Evolutionary conservation across 2,797 vertebrate species (phyloP).

Genomic region (Chaenodraco wilsoni): DNA sequence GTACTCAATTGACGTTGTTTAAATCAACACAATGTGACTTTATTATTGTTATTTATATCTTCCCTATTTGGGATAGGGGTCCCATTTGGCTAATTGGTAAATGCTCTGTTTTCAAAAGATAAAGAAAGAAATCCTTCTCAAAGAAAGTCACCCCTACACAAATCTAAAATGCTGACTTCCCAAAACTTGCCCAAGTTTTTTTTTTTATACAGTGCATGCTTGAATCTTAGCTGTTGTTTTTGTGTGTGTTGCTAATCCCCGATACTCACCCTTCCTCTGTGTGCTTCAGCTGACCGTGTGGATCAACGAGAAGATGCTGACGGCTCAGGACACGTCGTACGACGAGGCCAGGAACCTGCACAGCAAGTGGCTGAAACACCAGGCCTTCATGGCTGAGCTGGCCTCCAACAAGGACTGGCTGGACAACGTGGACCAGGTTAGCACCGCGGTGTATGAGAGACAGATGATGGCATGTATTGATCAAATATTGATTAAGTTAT

Average conservation of each 20-base stretch:
- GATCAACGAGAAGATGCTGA: slow-evolving; percentile 99
- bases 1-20: slow-evolving; percentile 23
- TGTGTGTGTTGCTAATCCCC: slow-evolving; percentile 15
- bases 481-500: no score
- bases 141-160: slow-evolving; percentile 39
- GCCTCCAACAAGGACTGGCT: slow-evolving; percentile 92
- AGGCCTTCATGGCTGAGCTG: slow-evolving; percentile 95
- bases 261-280: not conserved
- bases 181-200: slow-evolving; percentile 41
- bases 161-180: slow-evolving; percentile 42
- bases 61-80: slow-evolving; percentile 28
- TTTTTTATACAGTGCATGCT: not conserved
- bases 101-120: slow-evolving; percentile 44
- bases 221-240: not conserved
- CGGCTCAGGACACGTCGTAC: slow-evolving; percentile 92
- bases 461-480: not conserved
- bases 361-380: slow-evolving; percentile 96
- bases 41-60: slow-evolving; percentile 17
- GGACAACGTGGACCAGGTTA: slow-evolving; percentile 89
- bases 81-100: slow-evolving; percentile 54
- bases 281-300: slow-evolving; percentile 89
- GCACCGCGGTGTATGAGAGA: slow-evolving; percentile 6
- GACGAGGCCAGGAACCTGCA: slow-evolving; percentile 92
- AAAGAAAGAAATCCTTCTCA: slow-evolving; percentile 44
- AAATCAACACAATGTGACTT: not conserved